Evolutionary conservation across 2,888 invertebrate species (phyloP), one percentile per base, ranked within the genome.

Genomic region (Therioaphis trifolii): DNA sequence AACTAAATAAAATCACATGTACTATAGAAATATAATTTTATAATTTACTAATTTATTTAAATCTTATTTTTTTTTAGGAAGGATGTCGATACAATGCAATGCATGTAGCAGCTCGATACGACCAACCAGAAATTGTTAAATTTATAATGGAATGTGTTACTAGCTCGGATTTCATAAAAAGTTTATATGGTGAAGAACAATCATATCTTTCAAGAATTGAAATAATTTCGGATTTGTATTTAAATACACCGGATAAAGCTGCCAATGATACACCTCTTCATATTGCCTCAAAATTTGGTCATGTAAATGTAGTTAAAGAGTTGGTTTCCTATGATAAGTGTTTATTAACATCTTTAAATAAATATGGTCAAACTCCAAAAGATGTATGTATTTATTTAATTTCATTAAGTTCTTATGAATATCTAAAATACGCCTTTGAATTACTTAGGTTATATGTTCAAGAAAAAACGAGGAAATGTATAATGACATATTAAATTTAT

Each of bases 241-340:
- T 98, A 29, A 98, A 98, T 89, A 97, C 95, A 49, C 98, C 98
- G 0, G 97, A 98, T 88, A 97, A 96, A 89, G 95, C 94, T 52
- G 92, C 95, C 86, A 93, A 95, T 89, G 98, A 98, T 89, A 97
- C 97, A 0, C 97, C 98, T 0, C 90, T 98, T 18, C 98, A 98
- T 90, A 95, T 98, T 90, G 98, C 98, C 29, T 92, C 93, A 2
- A 98, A 98, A 90, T 94, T 93, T 90, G 97, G 97, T 0, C 92
- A 92, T n/a, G 91, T 92, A 0, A 92, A 93, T 55, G 94, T 94
- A 29, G 95, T 96, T 0, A 92, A 94, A 87, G 91, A 95, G 66
- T 90, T 98, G 18, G 92, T 94, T 0, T 92, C 94, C 0, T 96
- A 95, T 90, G 93, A 94, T 15, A 92, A 94, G 88, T 96, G 96